Conservation (phyloP, 2,797 vertebrate genomes). For the Gymnothorax reevesii region DNA sequence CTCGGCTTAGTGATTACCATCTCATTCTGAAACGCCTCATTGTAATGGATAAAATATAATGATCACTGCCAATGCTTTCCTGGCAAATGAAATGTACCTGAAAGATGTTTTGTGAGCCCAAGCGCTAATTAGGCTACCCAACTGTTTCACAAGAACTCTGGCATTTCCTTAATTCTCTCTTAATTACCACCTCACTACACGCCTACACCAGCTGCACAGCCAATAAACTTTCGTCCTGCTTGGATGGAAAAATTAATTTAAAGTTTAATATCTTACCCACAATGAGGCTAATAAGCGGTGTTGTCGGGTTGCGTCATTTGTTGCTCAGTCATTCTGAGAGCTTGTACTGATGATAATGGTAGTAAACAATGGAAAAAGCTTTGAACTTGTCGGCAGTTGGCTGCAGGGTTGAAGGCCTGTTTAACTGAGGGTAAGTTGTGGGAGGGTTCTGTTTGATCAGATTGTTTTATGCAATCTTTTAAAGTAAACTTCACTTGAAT, state of each 20-base stretch:
- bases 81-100: conserved; percentile 17
- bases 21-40: not conserved
- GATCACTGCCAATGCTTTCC: not conserved
- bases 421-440: too few relatives aligned
- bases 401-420: too few relatives aligned
- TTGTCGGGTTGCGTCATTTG: not conserved
- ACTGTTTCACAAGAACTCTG: conserved; percentile 51
- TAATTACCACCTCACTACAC: conserved; percentile 66
- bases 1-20: not conserved
- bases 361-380: not conserved
- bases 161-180: conserved; percentile 68
- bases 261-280: conserved; percentile 44
- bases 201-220: conserved; percentile 51
- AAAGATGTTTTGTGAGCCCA: conserved; percentile 29
- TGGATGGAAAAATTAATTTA: conserved; percentile 47
- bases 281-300: conserved; percentile 5
- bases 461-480: too few relatives aligned
- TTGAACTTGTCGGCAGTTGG: too few relatives aligned
- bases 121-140: conserved; percentile 61
- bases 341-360: not conserved
- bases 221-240: conserved; percentile 60
- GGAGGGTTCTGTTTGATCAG: too few relatives aligned
- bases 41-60: not conserved
- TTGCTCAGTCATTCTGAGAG: too few relatives aligned
- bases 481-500: too few relatives aligned